Evolutionary conservation across 2,888 invertebrate genomes (phyloP), one percentile per base, ranked within the genome.

Genomic region (Cataglyphis altisquamis): DNA sequence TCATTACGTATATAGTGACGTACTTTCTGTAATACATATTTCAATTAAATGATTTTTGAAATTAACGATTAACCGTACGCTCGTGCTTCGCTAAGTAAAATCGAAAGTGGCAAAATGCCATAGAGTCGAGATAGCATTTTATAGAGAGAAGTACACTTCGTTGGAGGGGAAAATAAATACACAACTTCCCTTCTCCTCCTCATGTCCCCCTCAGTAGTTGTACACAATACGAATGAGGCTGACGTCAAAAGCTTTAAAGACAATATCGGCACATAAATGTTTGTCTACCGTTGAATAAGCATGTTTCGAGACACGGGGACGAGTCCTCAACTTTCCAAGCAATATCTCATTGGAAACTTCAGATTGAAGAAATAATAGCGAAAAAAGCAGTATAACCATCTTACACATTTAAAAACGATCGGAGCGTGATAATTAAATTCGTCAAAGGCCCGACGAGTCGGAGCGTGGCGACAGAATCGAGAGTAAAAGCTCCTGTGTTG

Each of bases 71-170:
- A 90, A 88, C 85, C 82, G 74, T 52, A 67, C 86, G 72, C 41
- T 32, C 80, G 82, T 84, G 80, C 84, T 82, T 60, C 83, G 82
- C 84, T 57, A 64, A 82, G 83, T 91, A 91, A 91, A 91, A 91
- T 91, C 90, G 91, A 91, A 91, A 91, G 92, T 91, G 91, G 88
- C 86, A 87, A 91, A 90, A 90, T 90, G 86, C 85, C 86, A 70
- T 74, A 83, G 80, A 72, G 32, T 32, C 83, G 78, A 70, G 45
- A 70, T 60, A 72, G 72, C 45, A 45, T 70, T 78, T 18, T n/a
- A 39, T 32, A 39, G 70, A 60, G 78, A 70, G 78, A 78, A 45
- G 45, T 60, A 15, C 41, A 60, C 60, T 64, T 57, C 39, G 67
- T 68, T 67, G 41, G 36, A 63, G 63, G n/a, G 68, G 45, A 15